Evolutionary conservation across 2,113 vertebrate genomes (phyloP).

Genomic region (Syngnathus floridae): DNA sequence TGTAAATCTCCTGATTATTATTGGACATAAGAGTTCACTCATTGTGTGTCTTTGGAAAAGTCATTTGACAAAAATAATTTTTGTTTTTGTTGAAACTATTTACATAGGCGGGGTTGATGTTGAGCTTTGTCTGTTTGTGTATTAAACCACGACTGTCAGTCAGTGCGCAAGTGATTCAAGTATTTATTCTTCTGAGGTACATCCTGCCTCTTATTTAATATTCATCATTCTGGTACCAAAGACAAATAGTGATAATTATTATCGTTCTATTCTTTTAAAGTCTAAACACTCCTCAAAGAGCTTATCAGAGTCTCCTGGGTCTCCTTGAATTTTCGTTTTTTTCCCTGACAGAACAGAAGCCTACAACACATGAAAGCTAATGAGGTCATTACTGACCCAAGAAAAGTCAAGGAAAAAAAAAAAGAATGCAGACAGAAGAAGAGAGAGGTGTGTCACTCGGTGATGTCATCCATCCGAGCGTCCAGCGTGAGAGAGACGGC

Average conservation of each 20-base stretch:
- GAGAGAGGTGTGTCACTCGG: slow-evolving; percentile 58
- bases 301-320: slow-evolving; percentile 16
- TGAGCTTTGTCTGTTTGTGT: too few species aligned
- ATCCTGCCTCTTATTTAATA: not conserved
- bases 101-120: too few species aligned
- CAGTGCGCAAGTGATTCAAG: not conserved
- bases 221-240: not conserved
- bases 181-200: not conserved
- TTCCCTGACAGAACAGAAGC: slow-evolving; percentile 38
- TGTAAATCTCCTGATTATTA: too few species aligned
- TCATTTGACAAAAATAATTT: too few species aligned
- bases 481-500: slow-evolving; percentile 63
- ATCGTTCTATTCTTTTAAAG: not conserved
- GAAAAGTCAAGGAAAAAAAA: slow-evolving; percentile 22
- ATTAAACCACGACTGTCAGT: too few species aligned
- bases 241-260: not conserved
- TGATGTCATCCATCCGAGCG: slow-evolving; percentile 63
- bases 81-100: too few species aligned
- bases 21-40: too few species aligned
- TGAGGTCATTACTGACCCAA: slow-evolving; percentile 28
- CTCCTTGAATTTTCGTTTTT: slow-evolving; percentile 58
- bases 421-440: slow-evolving; percentile 19
- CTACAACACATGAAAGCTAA: slow-evolving; percentile 54
- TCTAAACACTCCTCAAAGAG: not conserved
- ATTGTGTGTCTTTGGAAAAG: too few species aligned